Evolutionary conservation across 2,113 vertebrate genomes (phyloP), one percentile per base, ranked within the genome.

Genomic region (Malurus elegans): DNA sequence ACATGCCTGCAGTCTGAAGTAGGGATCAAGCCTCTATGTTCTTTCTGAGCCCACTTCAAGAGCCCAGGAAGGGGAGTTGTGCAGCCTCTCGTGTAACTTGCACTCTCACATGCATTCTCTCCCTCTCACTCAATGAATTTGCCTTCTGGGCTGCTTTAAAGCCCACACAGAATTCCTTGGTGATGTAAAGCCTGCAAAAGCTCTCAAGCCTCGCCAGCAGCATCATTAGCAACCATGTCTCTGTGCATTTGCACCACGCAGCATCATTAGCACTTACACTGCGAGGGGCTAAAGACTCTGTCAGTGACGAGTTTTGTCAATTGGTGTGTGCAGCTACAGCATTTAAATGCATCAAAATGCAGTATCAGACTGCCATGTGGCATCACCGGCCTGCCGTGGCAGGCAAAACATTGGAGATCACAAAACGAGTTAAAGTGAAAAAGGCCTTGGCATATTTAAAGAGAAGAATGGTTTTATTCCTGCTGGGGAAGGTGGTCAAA

Each of bases 71-170:
- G 15, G 25, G 21, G 3, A 64, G 3, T 54, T 67, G 28, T 0
- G 0, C 69, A 78, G 50, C 28, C 38, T 31, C 60, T n/a, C 58
- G 8, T 32, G 18, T 60, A 54, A 66, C 9, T 38, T 64, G 8
- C 1, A 5, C 24, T 50, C 21, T 64, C 42, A 47, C 5, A 7
- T 21, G 21, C 26, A 56, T 79, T 79, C 45, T 67, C 1, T 0
- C 25, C 36, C 32, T 69, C 51, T 92, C 31, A 25, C 54, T 73
- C 70, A 67, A 31, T 6, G 58, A 51, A 53, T 38, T 19, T 85
- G 48, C 81, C 53, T 51, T 78, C 64, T 76, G 53, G 44, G 38
- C 26, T 93, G 56, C 60, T 92, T 92, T 85, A 85, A 87, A 90
- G 20, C 61, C 44, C 45, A 2, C 62, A 65, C 13, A 65, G 56